Base-by-base conservation (phyloP, 2,888 invertebrate species). In the Ischnus inquisitorius region DNA sequence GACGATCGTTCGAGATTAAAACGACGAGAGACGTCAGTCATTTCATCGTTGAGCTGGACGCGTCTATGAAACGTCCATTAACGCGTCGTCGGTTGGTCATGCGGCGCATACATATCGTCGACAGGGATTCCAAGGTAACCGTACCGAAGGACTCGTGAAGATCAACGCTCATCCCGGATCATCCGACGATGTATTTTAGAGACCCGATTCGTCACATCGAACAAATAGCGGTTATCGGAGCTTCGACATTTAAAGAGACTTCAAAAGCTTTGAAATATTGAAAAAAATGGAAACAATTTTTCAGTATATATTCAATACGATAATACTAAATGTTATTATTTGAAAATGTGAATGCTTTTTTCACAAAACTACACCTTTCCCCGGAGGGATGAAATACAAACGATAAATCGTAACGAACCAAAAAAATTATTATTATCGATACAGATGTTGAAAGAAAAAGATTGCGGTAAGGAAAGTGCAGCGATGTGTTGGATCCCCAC, bases 81-180 rank as follows among this genome's bases (percentile, higher is more conserved):
- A 84, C 82, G 76, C 85, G 79, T 85, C 82, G 82, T 82, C 82
- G 74, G 67, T 82, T 51, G 16, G 64, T 39, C 16, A 46, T 14
- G 71, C 64, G 69, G 14, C 43, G 25, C 3, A 51, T 16, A 22
- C 25, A 65, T 62, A 39, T 54, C 46, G 25, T 34, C 43, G 80
- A 69, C 74, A 51, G 39, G 41, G 22, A 16, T 10, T 39, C 12
- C 19, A 16, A 64, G n/a, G 64, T 64, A 39, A 41, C 14, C 64
- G 19, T 64, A n/a, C 39, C 64, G 64, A 34, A 14, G 54, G 54
- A 39, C 39, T 71, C 71, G 22, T 22, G 19, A 65, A 39, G 65
- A 43, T 16, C 22, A 43, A 43, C 65, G 65, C 14, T 41, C 12
- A 65, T 28, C 28, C n/a, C 14, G 60, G 60, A 60, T 28, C 25